Evolutionary conservation across 2,888 invertebrate species (phyloP), one percentile per base, ranked within the genome.

Genomic region (Malthinus seriepunctatus): DNA sequence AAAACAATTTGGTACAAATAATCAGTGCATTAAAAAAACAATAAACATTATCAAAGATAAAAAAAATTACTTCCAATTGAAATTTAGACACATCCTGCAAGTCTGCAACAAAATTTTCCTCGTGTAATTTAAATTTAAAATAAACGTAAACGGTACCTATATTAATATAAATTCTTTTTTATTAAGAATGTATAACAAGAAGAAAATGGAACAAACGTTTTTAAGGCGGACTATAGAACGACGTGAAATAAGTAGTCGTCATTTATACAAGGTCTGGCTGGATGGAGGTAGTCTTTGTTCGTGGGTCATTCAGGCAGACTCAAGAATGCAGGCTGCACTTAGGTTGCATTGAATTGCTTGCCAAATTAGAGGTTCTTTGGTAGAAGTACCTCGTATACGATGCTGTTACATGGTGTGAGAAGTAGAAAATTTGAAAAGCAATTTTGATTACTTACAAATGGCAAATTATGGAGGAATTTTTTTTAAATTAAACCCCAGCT

Each of bases 251-350:
- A 47, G 51, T 65, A 66, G 64, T 62, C 65, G 63, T 64, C 63
- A 66, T 65, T 66, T 67, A 63, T 66, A 62, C 53, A 57, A 55
- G 60, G 64, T 64, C 66, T 62, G 51, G 62, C 52, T 58, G 56
- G 56, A 56, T 58, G 49, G 61, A 56, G 55, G 58, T 62, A 47
- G 51, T 56, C 65, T 68, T 68, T 68, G 68, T 68, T 68, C 68
- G 63, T 58, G 58, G 63, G 66, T 66, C 65, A 64, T 67, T 68
- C 67, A 65, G 63, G 62, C 65, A 60, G 64, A 60, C 63, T 62
- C 55, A 60, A 66, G 67, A 67, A 67, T 67, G 68, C 68, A 62
- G 66, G 55, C 62, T 55, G 59, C 62, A 60, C 52, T 60, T 51
- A 31, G 56, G 56, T 49, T 56, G 55, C 60, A 60, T 60, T 60